Conservation (phyloP, 2,113 vertebrate species). For the Micronycteris hirsuta region DNA sequence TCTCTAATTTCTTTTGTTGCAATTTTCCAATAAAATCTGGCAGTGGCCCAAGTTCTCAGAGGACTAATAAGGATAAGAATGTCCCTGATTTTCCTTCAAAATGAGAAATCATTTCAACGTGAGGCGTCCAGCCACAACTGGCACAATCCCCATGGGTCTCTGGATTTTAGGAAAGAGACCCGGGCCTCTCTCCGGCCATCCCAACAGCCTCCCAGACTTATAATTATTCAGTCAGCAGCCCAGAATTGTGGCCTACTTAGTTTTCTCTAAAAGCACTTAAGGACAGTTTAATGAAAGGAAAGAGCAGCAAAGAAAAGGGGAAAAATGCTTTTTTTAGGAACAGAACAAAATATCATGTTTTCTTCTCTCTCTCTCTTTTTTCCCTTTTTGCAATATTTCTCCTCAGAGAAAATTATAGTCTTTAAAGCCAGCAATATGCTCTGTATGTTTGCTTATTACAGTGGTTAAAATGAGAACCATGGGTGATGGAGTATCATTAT, state of each 20-base stretch:
- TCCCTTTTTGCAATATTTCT: constrained; percentile 79
- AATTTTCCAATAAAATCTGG: constrained; percentile 76
- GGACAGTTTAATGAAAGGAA: constrained; percentile 82
- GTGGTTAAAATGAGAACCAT: constrained; percentile 79
- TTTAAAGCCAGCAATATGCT: constrained; percentile 80
- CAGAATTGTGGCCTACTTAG: constrained; percentile 81
- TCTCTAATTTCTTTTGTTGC: constrained; percentile 74
- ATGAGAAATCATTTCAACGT: constrained; percentile 72
- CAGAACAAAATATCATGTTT: constrained; percentile 78
- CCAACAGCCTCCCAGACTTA: constrained; percentile 69
- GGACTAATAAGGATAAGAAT: constrained; percentile 65
- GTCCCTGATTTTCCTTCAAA: constrained; percentile 62
- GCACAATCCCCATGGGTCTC: constrained; percentile 65
- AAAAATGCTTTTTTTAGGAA: constrained; percentile 81
- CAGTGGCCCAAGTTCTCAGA: constrained; percentile 64
- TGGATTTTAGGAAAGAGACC: constrained; percentile 68
- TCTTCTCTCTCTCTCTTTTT: constrained; percentile 58
- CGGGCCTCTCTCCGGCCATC: constrained; percentile 68
- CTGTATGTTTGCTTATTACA: constrained; percentile 82
- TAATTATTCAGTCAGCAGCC: constrained; percentile 81
- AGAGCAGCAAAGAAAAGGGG: constrained; percentile 70
- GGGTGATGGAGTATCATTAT: constrained; percentile 79
- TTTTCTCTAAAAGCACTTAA: constrained; percentile 81
- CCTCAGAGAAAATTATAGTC: constrained; percentile 83
- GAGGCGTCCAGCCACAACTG: constrained; percentile 61